These are phyloP conservation scores for Meloidogyne floridensis DNA, from an alignment of 1,140 invertebrate species.

Conservation along the genomic window DNA sequence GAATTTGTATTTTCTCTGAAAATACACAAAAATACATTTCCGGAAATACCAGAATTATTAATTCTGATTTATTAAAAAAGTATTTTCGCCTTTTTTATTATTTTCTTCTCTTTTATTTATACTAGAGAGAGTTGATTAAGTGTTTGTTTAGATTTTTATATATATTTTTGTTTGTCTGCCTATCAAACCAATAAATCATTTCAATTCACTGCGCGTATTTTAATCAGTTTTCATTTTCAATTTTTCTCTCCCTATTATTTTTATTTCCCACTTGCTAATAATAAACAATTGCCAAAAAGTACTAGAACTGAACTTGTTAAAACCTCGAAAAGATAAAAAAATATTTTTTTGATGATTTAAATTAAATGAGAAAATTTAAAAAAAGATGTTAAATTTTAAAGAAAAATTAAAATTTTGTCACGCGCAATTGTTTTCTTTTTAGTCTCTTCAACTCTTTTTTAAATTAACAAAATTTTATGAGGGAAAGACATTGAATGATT, in stretches of 20 bases:
- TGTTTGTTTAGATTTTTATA: background rate
- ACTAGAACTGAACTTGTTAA: background rate
- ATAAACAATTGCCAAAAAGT: constrained; percentile 1
- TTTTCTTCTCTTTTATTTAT: background rate
- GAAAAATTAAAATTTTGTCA: constrained; percentile 1
- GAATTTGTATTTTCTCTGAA: too few species aligned
- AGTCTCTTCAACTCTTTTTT: background rate
- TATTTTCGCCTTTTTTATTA: background rate
- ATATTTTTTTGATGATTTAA: background rate
- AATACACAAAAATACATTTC: constrained; percentile 1
- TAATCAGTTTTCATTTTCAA: background rate
- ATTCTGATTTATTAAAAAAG: background rate
- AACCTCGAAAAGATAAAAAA: background rate
- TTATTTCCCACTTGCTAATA: background rate
- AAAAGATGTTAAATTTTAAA: background rate
- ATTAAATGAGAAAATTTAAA: background rate
- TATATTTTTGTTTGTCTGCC: background rate
- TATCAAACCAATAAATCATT: constrained; percentile 1
- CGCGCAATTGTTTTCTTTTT: constrained; percentile 2
- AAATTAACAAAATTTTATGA: background rate
- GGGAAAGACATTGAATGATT: constrained; percentile 2
- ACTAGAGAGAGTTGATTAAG: background rate
- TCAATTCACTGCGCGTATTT: background rate
- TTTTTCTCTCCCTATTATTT: background rate
- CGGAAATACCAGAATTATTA: background rate